Conservation (phyloP, 2,888 invertebrate species). For the Ormyrus nitidulus region DNA sequence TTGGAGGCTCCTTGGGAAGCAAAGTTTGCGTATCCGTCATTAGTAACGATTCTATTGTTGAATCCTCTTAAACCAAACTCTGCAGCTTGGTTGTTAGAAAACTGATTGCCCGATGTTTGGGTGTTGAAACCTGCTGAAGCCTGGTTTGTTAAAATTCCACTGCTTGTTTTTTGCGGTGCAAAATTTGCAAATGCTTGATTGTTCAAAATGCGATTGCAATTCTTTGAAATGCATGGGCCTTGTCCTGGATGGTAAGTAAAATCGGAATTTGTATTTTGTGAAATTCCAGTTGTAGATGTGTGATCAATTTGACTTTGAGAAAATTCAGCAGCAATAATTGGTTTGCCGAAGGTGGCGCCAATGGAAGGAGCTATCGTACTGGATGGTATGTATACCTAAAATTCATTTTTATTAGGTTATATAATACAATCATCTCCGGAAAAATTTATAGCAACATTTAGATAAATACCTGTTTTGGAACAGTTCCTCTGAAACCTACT, state of each 20-base stretch:
- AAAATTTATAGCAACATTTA: not conserved
- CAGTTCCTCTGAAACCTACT: slow-evolving; percentile 16
- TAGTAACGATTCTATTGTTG: not conserved
- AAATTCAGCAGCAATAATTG: slow-evolving; percentile 59
- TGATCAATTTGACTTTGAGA: slow-evolving; percentile 9
- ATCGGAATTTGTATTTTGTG: slow-evolving; percentile 21
- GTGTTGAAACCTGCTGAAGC: not conserved
- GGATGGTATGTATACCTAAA: slow-evolving; percentile 60
- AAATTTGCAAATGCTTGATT: slow-evolving; percentile 16
- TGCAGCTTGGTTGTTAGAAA: slow-evolving; percentile 35
- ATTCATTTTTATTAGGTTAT: not conserved
- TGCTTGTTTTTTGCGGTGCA: not conserved
- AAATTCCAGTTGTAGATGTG: not conserved
- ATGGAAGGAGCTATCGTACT: slow-evolving; percentile 60
- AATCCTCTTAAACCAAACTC: not conserved
- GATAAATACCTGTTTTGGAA: slow-evolving; percentile 38
- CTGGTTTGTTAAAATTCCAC: slow-evolving; percentile 30
- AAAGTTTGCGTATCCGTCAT: slow-evolving; percentile 3
- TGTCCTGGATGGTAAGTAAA: not conserved
- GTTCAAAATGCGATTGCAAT: slow-evolving; percentile 9
- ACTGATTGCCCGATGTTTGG: not conserved
- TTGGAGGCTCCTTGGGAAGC: not conserved
- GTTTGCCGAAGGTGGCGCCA: slow-evolving; percentile 63
- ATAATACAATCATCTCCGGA: not conserved
- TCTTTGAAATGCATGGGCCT: not conserved